These are phyloP conservation scores for Matsumurasca onukii DNA, from an alignment of 1,140 invertebrate species.

Conservation along the genomic window DNA sequence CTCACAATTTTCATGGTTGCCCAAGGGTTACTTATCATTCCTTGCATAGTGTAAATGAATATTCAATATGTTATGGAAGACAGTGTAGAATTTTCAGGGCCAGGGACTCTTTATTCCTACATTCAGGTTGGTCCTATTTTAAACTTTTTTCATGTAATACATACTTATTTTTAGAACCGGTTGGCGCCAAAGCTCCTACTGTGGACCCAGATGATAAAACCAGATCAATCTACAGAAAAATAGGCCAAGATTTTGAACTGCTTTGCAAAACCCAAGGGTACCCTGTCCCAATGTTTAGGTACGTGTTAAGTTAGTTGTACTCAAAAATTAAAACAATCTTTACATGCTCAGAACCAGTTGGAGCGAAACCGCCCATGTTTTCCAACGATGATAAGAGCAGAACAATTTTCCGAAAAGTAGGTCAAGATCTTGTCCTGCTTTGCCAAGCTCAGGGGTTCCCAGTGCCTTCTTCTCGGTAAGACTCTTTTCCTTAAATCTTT, in stretches of 20 bases:
- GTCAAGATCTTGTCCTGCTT: constrained; percentile 60
- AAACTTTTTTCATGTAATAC: constrained; percentile 10
- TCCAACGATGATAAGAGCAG: constrained; percentile 49
- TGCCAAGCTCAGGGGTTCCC: constrained; percentile 75
- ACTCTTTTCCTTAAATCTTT: too few relatives aligned
- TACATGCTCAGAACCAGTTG: constrained; percentile 56
- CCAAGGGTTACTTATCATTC: too few relatives aligned
- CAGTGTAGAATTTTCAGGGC: too few relatives aligned
- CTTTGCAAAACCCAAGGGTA: constrained; percentile 69
- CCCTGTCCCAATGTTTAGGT: constrained; percentile 48
- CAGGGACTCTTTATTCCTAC: constrained; percentile 66
- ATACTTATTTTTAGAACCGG: constrained; percentile 54
- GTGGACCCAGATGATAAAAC: constrained; percentile 54
- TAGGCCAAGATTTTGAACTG: constrained; percentile 55
- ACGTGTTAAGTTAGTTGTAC: neutral
- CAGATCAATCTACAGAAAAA: constrained; percentile 54
- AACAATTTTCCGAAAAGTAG: constrained; percentile 49
- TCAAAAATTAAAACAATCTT: constrained; percentile 7
- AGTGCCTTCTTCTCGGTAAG: constrained; percentile 67
- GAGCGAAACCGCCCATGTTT: constrained; percentile 59
- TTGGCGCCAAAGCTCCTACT: constrained; percentile 65
- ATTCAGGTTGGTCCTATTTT: constrained; percentile 59
- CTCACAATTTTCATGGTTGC: too few relatives aligned
- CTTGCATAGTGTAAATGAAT: neutral
- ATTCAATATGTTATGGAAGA: constrained; percentile 52